Evolutionary conservation across 2,888 invertebrate species (phyloP), one percentile per base, ranked within the genome.

Genomic region (Chalcosyrphus nemorum): DNA sequence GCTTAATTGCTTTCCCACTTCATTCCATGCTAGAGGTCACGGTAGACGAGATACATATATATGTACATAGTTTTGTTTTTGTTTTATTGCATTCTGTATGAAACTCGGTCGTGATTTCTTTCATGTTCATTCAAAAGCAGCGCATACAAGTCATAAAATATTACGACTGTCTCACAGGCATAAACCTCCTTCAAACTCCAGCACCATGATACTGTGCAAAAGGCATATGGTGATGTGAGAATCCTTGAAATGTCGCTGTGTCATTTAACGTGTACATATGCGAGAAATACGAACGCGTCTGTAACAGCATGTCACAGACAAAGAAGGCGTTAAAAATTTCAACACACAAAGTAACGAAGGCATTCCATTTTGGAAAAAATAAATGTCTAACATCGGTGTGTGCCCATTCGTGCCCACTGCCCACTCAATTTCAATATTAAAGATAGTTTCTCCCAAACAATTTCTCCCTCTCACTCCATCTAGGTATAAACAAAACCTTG

Each of bases 391-490:
- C 24, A 2, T n/a, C 41, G 11, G 27, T 7, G 47, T 52, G 32
- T 11, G 47, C 9, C n/a, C 50, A 32, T 38, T 43, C 15, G 35
- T 59, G 43, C 0, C 15, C 59, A 2, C 76, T 56, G 43, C 56
- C 71, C 70, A 70, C 71, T 38, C 54, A 13, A 43, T 43, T 41
- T 52, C 9, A 52, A 41, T 27, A 21, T 43, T 17, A 43, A 29
- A 63, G 35, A 52, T 38, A 57, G 76, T 65, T 81, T 81, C 76
- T 43, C 56, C 68, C 56, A 68, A 81, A 57, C 56, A 43, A 65
- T 75, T 70, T 66, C 68, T 61, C 19, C 35, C 24, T 21, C 45
- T 13, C 17, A 6, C 2, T 38, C 13, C 32, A 54, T 47, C 45
- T 54, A n/a, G n/a, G n/a, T n/a, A 15, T 19, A 32, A 13, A 41